Evolutionary conservation across 92 coral and sea anemone species (phyloP), one percentile per base, ranked within the genome.

Genomic region (Zoanthus solanderi): DNA sequence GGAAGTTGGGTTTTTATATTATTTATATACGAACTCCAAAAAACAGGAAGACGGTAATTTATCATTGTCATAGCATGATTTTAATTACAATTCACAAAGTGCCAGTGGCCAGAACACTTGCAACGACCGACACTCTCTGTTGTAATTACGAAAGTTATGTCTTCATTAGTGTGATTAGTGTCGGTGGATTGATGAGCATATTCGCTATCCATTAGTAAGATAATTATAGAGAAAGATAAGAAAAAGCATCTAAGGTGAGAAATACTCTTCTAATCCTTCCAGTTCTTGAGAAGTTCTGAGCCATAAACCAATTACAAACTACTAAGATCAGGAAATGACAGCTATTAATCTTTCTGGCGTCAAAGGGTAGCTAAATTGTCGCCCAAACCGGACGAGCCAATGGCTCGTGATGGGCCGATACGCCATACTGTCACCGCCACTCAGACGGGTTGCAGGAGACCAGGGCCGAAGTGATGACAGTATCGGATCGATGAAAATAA

Each of bases 291-390:
- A 81, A 45, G 63, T 45, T 63, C 28, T 17, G 69, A 79, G 15
- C 29, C 84, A 79, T 42, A 37, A 57, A 85, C 69, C 69, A 63
- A 86, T 79, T 52, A 86, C 83, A 90, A 44, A 75, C 65, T 76
- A 87, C 85, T 76, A 7, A 72, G 93, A 87, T 87, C 75, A 87
- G 93, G 88, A 82, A 75, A 83, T 91, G 79, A 89, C 84, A 72
- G 71, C 75, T 44, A 91, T 76, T 87, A 74, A 80, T 87, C 85
- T 54, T 54, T 65, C 46, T 42, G 76, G 75, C 75, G 85, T 81
- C 85, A 81, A 81, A 81, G 32, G 58, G 60, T 67, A 47, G 85
- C 52, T 81, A 60, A 66, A 58, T 50, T 66, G 85, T 66, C 85
- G 74, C 85, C 85, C 46, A 81, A 46, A 81, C 85, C 85, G 85